Evolutionary conservation across 2,888 invertebrate genomes (phyloP).

Genomic region (Protonemura montana): DNA sequence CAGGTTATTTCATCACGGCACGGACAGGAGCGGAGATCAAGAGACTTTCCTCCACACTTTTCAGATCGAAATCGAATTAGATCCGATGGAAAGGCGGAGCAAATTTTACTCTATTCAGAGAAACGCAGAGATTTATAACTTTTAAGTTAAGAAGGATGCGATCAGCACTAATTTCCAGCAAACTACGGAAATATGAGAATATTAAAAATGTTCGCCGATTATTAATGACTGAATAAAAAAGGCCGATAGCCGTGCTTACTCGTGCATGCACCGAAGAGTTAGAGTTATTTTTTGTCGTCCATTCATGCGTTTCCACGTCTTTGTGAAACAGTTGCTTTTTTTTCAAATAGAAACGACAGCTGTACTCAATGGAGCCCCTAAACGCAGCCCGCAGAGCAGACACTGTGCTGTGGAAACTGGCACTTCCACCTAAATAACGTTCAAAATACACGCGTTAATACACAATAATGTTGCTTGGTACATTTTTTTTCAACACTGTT

Average conservation of each 20-base stretch:
- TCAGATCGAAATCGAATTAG: conserved; percentile 12
- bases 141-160: background rate
- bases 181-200: background rate
- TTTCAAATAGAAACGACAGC: background rate
- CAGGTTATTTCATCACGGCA: background rate
- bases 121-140: background rate
- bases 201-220: background rate
- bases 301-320: background rate
- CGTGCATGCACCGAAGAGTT: background rate
- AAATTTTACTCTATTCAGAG: background rate
- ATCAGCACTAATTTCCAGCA: background rate
- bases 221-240: background rate
- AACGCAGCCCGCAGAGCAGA: background rate
- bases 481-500: too few species aligned
- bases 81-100: background rate
- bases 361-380: background rate
- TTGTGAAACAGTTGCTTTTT: background rate
- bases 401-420: background rate
- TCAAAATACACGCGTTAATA: too few species aligned
- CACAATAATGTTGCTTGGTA: too few species aligned
- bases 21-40: background rate
- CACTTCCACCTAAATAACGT: background rate
- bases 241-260: background rate
- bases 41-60: background rate
- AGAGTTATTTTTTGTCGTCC: background rate